Evolutionary conservation across 1,140 invertebrate species (phyloP).

Genomic region (Drosophila melanogaster): DNA sequence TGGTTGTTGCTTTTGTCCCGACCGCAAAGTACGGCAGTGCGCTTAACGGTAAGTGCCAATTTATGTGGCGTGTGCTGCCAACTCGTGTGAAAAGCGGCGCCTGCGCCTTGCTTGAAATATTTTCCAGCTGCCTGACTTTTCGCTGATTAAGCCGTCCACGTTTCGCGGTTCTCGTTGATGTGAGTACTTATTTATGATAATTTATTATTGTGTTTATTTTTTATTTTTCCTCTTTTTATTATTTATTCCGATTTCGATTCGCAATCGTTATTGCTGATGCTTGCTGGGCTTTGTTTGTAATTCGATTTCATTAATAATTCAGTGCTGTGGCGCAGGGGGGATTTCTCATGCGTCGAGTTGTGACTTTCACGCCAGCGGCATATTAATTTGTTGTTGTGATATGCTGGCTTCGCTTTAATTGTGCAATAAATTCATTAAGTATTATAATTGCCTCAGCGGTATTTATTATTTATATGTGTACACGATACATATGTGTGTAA

Average conservation of each 20-base stretch:
- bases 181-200: constrained; percentile 39
- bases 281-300: constrained; percentile 35
- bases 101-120: constrained; percentile 53
- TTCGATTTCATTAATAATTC: constrained; percentile 75
- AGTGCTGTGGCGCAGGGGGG: constrained; percentile 27
- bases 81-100: constrained; percentile 76
- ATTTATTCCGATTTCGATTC: constrained; percentile 15
- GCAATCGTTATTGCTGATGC: constrained; percentile 35
- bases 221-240: not conserved
- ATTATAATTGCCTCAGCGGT: constrained; percentile 67
- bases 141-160: constrained; percentile 56
- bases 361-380: constrained; percentile 72
- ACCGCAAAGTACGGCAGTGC: constrained; percentile 35
- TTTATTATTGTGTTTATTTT: constrained; percentile 30
- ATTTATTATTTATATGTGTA: constrained; percentile 49
- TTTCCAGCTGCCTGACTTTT: constrained; percentile 45
- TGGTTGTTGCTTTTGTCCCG: constrained; percentile 8
- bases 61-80: constrained; percentile 61
- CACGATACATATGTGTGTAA: constrained; percentile 10
- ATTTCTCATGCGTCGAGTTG: constrained; percentile 52
- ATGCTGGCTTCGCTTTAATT: constrained; percentile 61
- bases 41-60: constrained; percentile 62
- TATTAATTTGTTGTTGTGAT: constrained; percentile 60
- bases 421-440: constrained; percentile 80
- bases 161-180: constrained; percentile 19